phyloP scores from a whole-genome alignment of 1,140 invertebrate genomes.

The Drosophila ambigua region DNA sequence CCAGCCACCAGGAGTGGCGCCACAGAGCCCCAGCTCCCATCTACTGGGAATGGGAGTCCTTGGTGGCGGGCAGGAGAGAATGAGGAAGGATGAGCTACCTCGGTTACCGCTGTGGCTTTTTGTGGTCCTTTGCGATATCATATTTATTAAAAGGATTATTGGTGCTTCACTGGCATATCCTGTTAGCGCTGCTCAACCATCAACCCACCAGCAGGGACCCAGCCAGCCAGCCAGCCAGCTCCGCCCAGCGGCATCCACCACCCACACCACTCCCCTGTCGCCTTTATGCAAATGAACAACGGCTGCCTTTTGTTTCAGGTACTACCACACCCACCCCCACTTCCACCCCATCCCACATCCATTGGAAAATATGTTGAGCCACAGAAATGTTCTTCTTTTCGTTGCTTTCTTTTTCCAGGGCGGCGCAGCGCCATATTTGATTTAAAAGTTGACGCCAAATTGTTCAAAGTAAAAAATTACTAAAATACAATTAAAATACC shows the following conservation, averaged over 20 bases:
- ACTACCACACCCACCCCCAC: not conserved
- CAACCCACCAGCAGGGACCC: not conserved
- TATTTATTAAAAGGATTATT: conserved; percentile 84
- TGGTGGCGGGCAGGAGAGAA: not conserved
- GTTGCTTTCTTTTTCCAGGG: conserved; percentile 20
- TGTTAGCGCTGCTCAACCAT: conserved; percentile 69
- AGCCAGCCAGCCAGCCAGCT: not conserved
- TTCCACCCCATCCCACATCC: conserved; percentile 8
- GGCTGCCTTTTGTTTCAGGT: conserved; percentile 72
- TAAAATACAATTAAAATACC: conserved; percentile 70
- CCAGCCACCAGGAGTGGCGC: conserved; percentile 24
- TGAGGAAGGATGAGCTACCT: conserved; percentile 41
- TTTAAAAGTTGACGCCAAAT: conserved; percentile 78
- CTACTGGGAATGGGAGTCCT: conserved; percentile 7
- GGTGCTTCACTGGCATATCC: conserved; percentile 83
- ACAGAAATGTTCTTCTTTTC: conserved; percentile 21
- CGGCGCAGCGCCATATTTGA: conserved; percentile 69
- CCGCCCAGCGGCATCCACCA: not conserved
- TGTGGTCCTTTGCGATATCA: conserved; percentile 83
- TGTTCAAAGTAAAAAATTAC: conserved; percentile 66
- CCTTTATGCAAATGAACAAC: conserved; percentile 72
- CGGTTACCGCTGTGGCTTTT: conserved; percentile 71
- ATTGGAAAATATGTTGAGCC: conserved; percentile 62
- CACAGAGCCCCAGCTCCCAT: conserved; percentile 5
- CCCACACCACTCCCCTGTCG: conserved; percentile 9